Conservation (phyloP, 1,140 invertebrate species). For the Melitaea cinxia region DNA sequence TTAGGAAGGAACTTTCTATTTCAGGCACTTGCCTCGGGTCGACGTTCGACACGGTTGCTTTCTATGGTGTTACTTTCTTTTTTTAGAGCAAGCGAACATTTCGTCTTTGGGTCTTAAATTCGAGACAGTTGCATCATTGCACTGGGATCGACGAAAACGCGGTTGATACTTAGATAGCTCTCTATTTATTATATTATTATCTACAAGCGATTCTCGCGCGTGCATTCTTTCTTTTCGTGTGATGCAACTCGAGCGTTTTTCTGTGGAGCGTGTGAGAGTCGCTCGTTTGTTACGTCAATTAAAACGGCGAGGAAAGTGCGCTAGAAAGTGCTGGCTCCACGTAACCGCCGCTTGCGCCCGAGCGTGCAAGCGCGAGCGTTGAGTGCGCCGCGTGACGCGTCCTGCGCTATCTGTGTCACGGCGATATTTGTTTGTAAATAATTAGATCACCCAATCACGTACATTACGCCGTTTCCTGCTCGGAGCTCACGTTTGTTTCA, state of each 20-base stretch:
- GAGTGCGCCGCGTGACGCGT: slow-evolving; percentile 35
- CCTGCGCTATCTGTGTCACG: slow-evolving; percentile 62
- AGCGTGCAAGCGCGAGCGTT: slow-evolving; percentile 45
- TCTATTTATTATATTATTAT: slow-evolving; percentile 11
- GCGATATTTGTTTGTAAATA: slow-evolving; percentile 75
- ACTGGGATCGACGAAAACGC: neutral
- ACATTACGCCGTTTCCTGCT: slow-evolving; percentile 15
- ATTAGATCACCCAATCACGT: slow-evolving; percentile 54
- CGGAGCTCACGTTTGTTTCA: slow-evolving; percentile 16
- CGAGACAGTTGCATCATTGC: neutral
- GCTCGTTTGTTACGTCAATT: slow-evolving; percentile 79
- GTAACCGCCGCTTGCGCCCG: slow-evolving; percentile 53
- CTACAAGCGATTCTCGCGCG: slow-evolving; percentile 66
- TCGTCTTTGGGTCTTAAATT: neutral
- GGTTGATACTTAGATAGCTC: neutral
- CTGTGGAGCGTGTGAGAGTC: slow-evolving; percentile 68
- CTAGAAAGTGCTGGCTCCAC: slow-evolving; percentile 71
- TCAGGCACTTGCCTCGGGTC: slow-evolving; percentile 69
- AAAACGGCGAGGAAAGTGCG: slow-evolving; percentile 73
- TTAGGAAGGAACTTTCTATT: slow-evolving; percentile 78
- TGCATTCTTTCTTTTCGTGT: slow-evolving; percentile 76
- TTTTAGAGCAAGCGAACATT: slow-evolving; percentile 46
- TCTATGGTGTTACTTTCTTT: slow-evolving; percentile 76
- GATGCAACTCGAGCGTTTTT: slow-evolving; percentile 74
- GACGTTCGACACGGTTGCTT: slow-evolving; percentile 66